These are phyloP conservation scores for Agrotis segetum DNA, from an alignment of 2,888 invertebrate genomes.

Conservation along the genomic window DNA sequence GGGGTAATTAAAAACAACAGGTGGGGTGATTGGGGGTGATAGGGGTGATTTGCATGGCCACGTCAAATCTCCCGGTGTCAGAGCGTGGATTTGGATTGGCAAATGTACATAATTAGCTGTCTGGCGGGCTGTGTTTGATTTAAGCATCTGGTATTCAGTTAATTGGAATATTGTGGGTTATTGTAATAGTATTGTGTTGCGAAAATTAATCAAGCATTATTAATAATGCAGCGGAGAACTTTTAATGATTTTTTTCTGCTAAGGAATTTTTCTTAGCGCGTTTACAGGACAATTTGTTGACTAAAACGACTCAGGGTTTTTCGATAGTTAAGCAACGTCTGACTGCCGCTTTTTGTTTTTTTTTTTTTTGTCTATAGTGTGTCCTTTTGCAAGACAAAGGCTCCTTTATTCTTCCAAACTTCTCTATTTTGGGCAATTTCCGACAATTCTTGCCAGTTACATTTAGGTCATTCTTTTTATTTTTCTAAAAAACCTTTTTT, in stretches of 20 bases:
- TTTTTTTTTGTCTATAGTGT: too few relatives aligned
- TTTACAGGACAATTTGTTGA: too few relatives aligned
- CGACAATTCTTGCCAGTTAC: too few relatives aligned
- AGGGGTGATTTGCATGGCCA: slow-evolving; percentile 15
- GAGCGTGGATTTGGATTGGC: slow-evolving; percentile 52
- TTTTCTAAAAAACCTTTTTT: background rate
- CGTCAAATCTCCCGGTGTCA: slow-evolving; percentile 15
- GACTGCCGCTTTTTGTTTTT: too few relatives aligned
- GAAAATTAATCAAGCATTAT: background rate
- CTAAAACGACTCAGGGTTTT: too few relatives aligned
- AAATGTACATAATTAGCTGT: slow-evolving; percentile 53
- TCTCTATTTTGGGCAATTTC: too few relatives aligned
- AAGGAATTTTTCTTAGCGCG: too few relatives aligned
- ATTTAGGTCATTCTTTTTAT: background rate
- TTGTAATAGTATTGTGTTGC: background rate
- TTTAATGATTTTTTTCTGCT: too few relatives aligned
- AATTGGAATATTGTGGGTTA: slow-evolving; percentile 34
- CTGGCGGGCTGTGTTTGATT: slow-evolving; percentile 37
- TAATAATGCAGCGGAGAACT: too few relatives aligned
- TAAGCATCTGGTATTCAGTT: slow-evolving; percentile 40
- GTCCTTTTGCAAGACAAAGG: too few relatives aligned
- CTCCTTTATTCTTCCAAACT: too few relatives aligned
- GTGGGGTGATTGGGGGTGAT: slow-evolving; percentile 14
- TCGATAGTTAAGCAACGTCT: too few relatives aligned
- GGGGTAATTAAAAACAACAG: slow-evolving; percentile 50